phyloP scores from a whole-genome alignment of 1,140 invertebrate species.

The Pogonus chalceus region DNA sequence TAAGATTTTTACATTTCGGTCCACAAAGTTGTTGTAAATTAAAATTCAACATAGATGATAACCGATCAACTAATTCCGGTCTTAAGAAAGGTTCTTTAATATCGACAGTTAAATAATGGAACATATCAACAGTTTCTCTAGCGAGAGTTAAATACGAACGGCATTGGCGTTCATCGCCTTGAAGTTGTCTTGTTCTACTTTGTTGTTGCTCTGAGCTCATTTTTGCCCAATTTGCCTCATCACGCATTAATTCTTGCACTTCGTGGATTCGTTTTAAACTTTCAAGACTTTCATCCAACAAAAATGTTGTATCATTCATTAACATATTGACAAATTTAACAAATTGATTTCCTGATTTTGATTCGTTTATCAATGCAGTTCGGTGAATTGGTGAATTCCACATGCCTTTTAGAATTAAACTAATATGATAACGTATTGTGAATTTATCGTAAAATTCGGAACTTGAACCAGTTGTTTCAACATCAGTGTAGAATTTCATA shows the following conservation, averaged over 20 bases:
- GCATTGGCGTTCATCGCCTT: slow-evolving; percentile 87
- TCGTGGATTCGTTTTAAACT: slow-evolving; percentile 93
- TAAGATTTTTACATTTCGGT: slow-evolving; percentile 93
- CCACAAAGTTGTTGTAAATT: slow-evolving; percentile 95
- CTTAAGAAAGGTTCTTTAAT: slow-evolving; percentile 90
- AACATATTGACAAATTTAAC: slow-evolving; percentile 98
- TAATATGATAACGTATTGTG: slow-evolving; percentile 95
- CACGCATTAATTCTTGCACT: slow-evolving; percentile 76
- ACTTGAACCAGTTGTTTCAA: slow-evolving; percentile 93
- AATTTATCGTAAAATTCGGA: slow-evolving; percentile 99
- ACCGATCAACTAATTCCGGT: slow-evolving; percentile 80
- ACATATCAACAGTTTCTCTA: slow-evolving; percentile 94
- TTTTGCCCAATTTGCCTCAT: slow-evolving; percentile 53
- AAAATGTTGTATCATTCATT: slow-evolving; percentile 98
- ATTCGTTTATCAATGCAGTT: slow-evolving; percentile 69
- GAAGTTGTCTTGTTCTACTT: slow-evolving; percentile 63
- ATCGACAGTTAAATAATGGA: slow-evolving; percentile 90
- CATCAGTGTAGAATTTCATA: slow-evolving; percentile 98
- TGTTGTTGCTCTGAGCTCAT: slow-evolving; percentile 65
- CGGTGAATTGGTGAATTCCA: slow-evolving; percentile 40
- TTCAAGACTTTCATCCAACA: slow-evolving; percentile 92
- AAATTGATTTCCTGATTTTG: slow-evolving; percentile 82
- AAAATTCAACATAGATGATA: slow-evolving; percentile 97
- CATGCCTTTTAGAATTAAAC: slow-evolving; percentile 79
- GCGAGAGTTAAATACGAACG: slow-evolving; percentile 91